A percentile compares a stretch with the other conserved stretches of the same genome.
Evolutionary conservation across 2,888 invertebrate genomes (phyloP).

Genomic region (Nemoura dubitans): DNA sequence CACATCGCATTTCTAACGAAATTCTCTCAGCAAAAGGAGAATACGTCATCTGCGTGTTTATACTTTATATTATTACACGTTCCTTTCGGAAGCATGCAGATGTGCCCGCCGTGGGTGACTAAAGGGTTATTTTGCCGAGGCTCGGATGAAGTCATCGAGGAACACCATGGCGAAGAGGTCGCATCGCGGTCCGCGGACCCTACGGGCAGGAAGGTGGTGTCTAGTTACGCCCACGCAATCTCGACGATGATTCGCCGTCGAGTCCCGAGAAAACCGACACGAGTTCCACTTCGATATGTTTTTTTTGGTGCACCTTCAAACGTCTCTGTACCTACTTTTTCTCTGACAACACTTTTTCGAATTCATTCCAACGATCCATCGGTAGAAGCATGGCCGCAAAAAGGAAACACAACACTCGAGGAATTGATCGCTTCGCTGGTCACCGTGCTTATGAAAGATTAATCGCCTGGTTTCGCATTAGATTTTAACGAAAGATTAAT

Average conservation of each 20-base stretch:
- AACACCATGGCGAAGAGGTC: background rate
- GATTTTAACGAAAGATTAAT: background rate
- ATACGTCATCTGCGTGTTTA: background rate
- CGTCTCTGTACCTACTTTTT: background rate
- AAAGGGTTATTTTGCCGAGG: slow-evolving; percentile 4
- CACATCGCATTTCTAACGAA: background rate
- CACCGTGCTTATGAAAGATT: background rate
- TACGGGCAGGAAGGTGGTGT: background rate
- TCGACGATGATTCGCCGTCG: background rate
- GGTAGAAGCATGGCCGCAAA: background rate
- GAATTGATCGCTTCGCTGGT: background rate
- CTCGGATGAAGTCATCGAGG: background rate
- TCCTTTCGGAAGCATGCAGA: background rate
- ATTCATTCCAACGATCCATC: background rate
- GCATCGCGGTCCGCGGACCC: background rate
- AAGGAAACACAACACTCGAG: background rate
- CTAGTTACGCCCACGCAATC: background rate
- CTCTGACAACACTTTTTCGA: background rate
- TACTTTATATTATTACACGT: too few relatives aligned
- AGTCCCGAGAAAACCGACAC: background rate
- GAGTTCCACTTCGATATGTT: background rate
- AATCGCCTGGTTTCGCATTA: background rate
- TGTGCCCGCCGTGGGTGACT: background rate
- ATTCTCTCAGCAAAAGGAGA: background rate
- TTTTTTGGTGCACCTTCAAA: background rate